Conservation (phyloP, 2,113 vertebrate species). For the Calypte anna region DNA sequence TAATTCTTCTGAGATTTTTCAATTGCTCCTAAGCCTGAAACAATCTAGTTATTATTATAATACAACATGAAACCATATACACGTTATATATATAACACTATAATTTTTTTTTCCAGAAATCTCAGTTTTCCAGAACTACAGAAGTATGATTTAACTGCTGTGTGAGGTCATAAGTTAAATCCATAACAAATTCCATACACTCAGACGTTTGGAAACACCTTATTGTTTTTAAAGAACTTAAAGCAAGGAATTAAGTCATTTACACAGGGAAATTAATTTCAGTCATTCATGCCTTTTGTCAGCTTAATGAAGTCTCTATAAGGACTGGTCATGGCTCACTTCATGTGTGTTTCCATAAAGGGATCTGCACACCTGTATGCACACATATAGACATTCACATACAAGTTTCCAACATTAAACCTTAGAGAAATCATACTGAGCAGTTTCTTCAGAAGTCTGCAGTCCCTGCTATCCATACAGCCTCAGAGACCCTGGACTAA, state of each 20-base stretch:
- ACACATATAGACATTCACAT: fast-evolving
- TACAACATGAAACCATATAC: too few relatives aligned
- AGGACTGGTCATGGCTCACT: neutral
- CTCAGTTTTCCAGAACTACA: constrained; percentile 17
- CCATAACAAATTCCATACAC: neutral
- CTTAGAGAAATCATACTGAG: neutral
- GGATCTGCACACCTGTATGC: neutral
- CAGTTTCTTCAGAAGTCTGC: neutral
- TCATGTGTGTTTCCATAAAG: neutral
- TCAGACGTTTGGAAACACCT: neutral
- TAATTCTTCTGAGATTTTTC: constrained; percentile 20
- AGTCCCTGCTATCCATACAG: neutral
- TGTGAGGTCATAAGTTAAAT: constrained; percentile 9
- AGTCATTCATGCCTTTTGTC: neutral
- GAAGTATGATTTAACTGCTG: neutral
- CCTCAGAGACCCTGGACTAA: neutral
- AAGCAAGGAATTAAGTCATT: neutral
- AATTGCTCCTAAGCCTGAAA: neutral
- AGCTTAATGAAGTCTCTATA: neutral
- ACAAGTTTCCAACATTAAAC: neutral
- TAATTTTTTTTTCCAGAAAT: neutral
- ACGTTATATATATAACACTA: too few relatives aligned
- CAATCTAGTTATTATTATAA: too few relatives aligned
- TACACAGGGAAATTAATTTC: neutral
- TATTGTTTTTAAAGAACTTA: neutral